Base-by-base conservation (phyloP, 2,797 vertebrate genomes). In the Fistularia commersonii region DNA sequence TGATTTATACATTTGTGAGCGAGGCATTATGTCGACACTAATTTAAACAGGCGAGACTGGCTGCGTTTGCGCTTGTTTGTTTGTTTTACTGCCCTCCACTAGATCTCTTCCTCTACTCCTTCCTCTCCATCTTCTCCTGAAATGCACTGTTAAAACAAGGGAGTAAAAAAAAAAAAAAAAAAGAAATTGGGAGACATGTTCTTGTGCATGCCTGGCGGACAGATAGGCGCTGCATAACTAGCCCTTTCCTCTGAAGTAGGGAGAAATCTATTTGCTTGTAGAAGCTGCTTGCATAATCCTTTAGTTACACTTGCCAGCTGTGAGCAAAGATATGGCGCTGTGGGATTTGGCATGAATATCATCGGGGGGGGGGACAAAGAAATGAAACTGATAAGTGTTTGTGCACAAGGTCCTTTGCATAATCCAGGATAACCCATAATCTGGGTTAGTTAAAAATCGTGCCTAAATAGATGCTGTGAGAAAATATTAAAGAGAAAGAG, bases 251-350 rank as follows among this genome's bases (percentile, higher is more conserved):
- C 88, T 90, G 90, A 91, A 91, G 89, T 91, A 76, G 84, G 83
- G 74, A 87, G 88, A 90, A 92, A 91, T 92, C 89, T 91, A 90
- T 92, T 91, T 91, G 90, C 89, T 91, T 73, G 85, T 87, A 86
- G 89, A 90, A 90, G 88, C 88, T 81, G 88, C 87, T 88, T 84
- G 87, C 86, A 90, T 96, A 96, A 98, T 95, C 95, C 93, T 93
- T 93, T 91, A 88, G 93, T 87, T 92, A 90, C 87, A 91, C 90
- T 93, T 89, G 80, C 90, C 95, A 93, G 93, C 96, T 98, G 95
- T 88, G 90, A 88, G 89, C 85, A 86, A 91, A 98, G 96, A 98
- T 98, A 97, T 64, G 69, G 79, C 67, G 73, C 81, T 82, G 79
- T 87, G 85, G 91, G 87, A 91, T 90, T 85, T 90, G 69, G 66